Evolutionary conservation across 2,888 invertebrate species (phyloP).

Genomic region (Cryptophagus acutangulus): DNA sequence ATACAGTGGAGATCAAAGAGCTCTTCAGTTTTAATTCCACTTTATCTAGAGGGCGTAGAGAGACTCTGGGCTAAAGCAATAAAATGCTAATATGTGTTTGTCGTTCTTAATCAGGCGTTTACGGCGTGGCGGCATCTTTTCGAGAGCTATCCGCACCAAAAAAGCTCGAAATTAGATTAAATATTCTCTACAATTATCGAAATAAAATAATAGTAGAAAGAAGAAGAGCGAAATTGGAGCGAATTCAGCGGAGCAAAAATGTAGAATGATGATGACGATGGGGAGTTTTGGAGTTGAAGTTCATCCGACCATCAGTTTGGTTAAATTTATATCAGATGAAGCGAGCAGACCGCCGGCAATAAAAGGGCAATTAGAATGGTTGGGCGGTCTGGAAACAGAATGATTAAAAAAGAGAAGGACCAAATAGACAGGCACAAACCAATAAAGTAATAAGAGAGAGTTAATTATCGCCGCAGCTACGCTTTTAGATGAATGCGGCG

Average conservation of each 20-base stretch:
- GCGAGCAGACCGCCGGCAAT: constrained; percentile 45
- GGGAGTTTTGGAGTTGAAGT: constrained; percentile 7
- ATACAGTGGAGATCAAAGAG: constrained; percentile 52
- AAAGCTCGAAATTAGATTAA: constrained; percentile 18
- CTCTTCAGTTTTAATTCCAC: constrained; percentile 55
- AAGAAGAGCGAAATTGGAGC: constrained; percentile 38
- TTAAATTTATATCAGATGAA: constrained; percentile 45
- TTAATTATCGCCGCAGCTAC: constrained; percentile 42
- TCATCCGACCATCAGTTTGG: constrained; percentile 39
- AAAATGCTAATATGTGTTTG: constrained; percentile 70
- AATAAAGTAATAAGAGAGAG: constrained; percentile 49
- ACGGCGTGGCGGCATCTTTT: constrained; percentile 33
- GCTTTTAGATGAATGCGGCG: constrained; percentile 15
- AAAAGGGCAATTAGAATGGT: constrained; percentile 48
- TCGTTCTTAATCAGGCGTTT: constrained; percentile 57
- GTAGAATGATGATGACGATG: constrained; percentile 24
- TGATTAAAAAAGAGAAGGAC: constrained; percentile 49
- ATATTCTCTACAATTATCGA: constrained; percentile 23
- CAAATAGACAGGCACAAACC: constrained; percentile 47
- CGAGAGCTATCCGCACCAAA: no score
- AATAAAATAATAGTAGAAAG: constrained; percentile 32
- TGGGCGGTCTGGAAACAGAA: constrained; percentile 47
- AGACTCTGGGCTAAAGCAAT: constrained; percentile 54
- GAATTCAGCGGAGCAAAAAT: constrained; percentile 21
- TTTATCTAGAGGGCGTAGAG: constrained; percentile 53